Conservation (phyloP, 2,888 invertebrate species). For the Acanthopleura granulata region DNA sequence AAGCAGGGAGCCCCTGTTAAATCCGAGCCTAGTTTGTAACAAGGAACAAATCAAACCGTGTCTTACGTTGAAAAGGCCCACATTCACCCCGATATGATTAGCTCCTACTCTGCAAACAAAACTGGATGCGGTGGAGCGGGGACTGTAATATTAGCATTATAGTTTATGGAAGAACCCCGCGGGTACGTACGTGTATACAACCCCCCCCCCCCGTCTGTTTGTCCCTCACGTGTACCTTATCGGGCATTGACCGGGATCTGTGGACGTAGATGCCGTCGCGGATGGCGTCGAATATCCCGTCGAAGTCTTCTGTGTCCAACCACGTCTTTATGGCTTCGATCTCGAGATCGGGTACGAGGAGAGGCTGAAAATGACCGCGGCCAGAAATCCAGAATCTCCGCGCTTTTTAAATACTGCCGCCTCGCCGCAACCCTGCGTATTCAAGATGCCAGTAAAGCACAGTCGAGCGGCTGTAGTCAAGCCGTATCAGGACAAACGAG, state of each 20-base stretch:
- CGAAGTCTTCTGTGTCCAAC: neutral
- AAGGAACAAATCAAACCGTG: no score
- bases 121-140: no score
- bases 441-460: neutral
- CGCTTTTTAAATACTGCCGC: neutral
- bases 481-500: neutral
- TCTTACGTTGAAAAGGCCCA: no score
- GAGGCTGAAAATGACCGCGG: neutral
- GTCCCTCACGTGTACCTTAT: neutral
- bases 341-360: neutral
- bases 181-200: constrained; percentile 1
- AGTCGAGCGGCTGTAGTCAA: neutral
- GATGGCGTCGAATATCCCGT: neutral
- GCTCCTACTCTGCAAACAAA: no score
- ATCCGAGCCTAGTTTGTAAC: no score
- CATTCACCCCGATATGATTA: no score
- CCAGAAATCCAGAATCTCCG: neutral
- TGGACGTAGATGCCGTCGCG: neutral
- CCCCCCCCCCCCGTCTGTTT: neutral
- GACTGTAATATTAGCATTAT: no score
- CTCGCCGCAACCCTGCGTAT: neutral
- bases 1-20: no score
- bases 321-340: neutral
- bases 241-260: neutral
- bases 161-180: neutral